Conservation (phyloP, 2,113 vertebrate genomes). For the Triplophysa dalaica region DNA sequence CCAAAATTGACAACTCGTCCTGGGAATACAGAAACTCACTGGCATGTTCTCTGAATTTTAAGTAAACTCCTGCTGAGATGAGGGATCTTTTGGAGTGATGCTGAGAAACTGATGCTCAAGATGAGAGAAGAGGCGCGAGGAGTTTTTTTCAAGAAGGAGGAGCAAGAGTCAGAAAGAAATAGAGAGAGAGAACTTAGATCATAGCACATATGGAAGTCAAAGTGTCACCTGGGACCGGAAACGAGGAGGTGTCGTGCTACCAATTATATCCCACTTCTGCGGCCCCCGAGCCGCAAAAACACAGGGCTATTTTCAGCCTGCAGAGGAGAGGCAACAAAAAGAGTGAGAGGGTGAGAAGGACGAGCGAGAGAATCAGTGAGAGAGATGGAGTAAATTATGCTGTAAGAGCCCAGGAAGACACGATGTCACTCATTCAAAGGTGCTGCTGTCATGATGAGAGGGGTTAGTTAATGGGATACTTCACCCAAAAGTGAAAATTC, state of each 20-base stretch:
- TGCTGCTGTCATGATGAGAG: conserved; percentile 35
- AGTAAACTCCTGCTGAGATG: not conserved
- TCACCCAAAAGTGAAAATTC: too few relatives aligned
- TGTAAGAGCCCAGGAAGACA: not conserved
- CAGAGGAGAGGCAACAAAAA: conserved; percentile 27
- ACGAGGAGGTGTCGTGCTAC: conserved; percentile 32
- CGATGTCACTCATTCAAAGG: not conserved
- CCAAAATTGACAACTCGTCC: not conserved
- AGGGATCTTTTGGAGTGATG: not conserved
- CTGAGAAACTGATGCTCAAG: conserved; percentile 18
- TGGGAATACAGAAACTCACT: not conserved
- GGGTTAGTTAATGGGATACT: not conserved
- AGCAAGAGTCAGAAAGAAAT: conserved; percentile 5
- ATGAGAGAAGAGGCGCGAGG: conserved; percentile 20
- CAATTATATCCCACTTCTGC: conserved; percentile 29
- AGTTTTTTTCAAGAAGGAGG: not conserved
- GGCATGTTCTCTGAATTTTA: not conserved
- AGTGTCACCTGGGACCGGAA: conserved; percentile 45
- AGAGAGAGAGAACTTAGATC: not conserved
- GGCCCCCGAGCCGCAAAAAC: conserved; percentile 8
- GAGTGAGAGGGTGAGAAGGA: not conserved
- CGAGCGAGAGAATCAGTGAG: conserved; percentile 1
- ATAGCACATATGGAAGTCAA: conserved; percentile 24
- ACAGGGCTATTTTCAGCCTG: conserved; percentile 43
- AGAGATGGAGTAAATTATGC: not conserved